A percentile compares a stretch with the other conserved stretches of the same genome.
phyloP scores from a whole-genome alignment of 35 echinoderm and acorn worm species.

The Ophioderma brevispina region DNA sequence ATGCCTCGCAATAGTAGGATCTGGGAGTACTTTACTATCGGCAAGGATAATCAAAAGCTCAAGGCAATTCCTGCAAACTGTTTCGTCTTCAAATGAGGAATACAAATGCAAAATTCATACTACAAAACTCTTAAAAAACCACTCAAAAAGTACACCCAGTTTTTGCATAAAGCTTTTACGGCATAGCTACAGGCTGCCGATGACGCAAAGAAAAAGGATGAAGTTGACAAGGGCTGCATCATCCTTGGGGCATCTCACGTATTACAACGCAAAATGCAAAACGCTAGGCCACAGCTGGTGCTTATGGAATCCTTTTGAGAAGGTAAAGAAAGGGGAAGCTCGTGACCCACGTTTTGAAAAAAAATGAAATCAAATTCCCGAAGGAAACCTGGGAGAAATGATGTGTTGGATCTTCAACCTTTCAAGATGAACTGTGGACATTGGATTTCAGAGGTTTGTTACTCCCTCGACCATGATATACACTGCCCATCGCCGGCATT shows the following conservation, averaged over 20 bases:
- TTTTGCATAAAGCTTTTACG: not conserved
- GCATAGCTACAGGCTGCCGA: too few relatives aligned
- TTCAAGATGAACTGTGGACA: not conserved
- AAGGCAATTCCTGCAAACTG: too few relatives aligned
- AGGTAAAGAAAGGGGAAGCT: not conserved
- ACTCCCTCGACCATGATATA: not conserved
- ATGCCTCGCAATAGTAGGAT: too few relatives aligned
- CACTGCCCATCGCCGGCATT: not conserved
- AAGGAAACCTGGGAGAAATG: not conserved
- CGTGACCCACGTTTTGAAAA: slow-evolving; percentile 2
- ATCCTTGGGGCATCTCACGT: not conserved
- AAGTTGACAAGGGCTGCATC: not conserved
- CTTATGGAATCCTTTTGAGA: not conserved
- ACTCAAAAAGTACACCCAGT: not conserved
- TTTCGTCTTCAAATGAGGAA: too few relatives aligned
- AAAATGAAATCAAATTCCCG: not conserved
- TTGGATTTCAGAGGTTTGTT: not conserved
- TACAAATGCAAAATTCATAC: too few relatives aligned
- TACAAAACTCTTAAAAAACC: not conserved
- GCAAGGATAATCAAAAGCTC: too few relatives aligned
- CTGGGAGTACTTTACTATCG: too few relatives aligned
- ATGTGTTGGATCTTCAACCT: not conserved
- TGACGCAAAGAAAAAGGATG: not conserved
- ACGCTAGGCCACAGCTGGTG: not conserved
- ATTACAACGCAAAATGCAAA: too few relatives aligned